Evolutionary conservation across 2,797 vertebrate genomes (phyloP).

Genomic region (Aphelocoma californica): DNA sequence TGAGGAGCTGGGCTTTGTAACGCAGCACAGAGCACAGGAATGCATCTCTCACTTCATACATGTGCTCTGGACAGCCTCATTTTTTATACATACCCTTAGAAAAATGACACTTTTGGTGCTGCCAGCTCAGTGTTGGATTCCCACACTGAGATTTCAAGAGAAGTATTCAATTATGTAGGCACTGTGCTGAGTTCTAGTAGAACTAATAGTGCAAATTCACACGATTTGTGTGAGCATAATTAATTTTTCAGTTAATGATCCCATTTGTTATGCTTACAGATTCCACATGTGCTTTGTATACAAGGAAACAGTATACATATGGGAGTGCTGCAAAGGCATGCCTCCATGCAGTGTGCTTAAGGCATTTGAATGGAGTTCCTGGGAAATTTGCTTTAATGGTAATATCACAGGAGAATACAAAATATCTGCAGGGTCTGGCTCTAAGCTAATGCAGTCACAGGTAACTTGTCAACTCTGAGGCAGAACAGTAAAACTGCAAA

Average conservation of each 20-base stretch:
- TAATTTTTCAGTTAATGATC: constrained; percentile 49
- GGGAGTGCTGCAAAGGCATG: not conserved
- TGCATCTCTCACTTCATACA: not conserved
- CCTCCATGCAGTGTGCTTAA: not conserved
- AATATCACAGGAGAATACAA: not conserved
- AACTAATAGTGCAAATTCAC: constrained; percentile 26
- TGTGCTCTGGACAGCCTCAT: not conserved
- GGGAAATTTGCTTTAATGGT: not conserved
- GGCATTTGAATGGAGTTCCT: not conserved
- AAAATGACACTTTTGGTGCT: not conserved
- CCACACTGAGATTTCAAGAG: not conserved
- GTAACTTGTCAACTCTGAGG: not conserved
- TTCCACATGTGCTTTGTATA: constrained; percentile 36
- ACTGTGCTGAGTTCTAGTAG: not conserved
- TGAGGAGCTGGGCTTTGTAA: not conserved
- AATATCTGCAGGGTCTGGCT: not conserved
- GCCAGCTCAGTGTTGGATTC: not conserved
- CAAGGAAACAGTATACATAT: not conserved
- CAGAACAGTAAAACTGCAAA: not conserved
- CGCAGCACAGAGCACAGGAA: not conserved
- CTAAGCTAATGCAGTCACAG: not conserved
- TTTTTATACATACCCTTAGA: constrained; percentile 3
- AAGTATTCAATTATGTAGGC: not conserved
- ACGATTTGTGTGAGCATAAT: constrained; percentile 15
- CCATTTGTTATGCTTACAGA: constrained; percentile 6